Evolutionary conservation across 2,113 vertebrate species (phyloP).

Genomic region (Microtus montanus): DNA sequence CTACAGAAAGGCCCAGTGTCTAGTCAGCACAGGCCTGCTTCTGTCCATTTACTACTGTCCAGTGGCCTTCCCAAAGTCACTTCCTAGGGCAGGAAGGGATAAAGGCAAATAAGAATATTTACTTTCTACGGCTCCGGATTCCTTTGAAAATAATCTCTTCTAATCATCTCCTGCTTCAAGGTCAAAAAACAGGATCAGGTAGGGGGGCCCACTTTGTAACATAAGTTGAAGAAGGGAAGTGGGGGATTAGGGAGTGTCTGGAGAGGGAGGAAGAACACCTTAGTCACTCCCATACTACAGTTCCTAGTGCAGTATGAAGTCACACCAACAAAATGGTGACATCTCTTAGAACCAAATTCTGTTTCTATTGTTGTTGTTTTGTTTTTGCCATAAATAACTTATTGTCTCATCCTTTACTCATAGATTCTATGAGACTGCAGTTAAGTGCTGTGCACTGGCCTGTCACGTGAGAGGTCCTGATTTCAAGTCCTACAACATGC

Average conservation of each 20-base stretch:
- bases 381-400: neutral
- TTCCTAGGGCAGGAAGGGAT: neutral
- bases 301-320: neutral
- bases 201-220: neutral
- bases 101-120: neutral
- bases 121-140: neutral
- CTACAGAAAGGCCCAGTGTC: neutral
- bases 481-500: neutral
- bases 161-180: neutral
- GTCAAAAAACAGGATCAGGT: neutral
- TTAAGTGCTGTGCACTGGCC: neutral
- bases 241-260: neutral
- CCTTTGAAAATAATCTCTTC: neutral
- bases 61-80: neutral
- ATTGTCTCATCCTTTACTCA: neutral
- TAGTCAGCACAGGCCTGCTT: neutral
- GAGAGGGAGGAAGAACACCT: accelerated
- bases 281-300: neutral
- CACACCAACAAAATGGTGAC: neutral
- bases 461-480: neutral
- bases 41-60: neutral
- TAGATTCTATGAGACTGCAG: neutral
- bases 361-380: neutral
- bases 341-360: neutral
- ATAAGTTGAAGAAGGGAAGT: neutral